These are phyloP conservation scores for Myioborus melanocephalus DNA, from an alignment of 2,797 vertebrate species.

Conservation along the genomic window DNA sequence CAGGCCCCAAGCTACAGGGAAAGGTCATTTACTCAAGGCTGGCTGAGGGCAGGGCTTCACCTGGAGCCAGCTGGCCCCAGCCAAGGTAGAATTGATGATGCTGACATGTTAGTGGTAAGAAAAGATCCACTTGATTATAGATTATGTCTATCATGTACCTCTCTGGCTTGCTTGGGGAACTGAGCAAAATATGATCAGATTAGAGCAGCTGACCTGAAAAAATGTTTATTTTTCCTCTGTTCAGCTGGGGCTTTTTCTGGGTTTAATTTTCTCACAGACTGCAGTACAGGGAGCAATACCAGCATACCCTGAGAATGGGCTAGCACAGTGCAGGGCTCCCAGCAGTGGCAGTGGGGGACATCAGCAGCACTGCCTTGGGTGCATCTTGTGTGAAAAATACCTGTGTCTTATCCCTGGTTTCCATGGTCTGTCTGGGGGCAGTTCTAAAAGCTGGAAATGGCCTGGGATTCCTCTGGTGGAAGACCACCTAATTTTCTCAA, in stretches of 20 bases:
- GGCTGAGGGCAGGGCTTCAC: not conserved
- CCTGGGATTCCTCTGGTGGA: not conserved
- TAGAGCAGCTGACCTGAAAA: not conserved
- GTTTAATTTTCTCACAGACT: not conserved
- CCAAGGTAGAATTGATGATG: not conserved
- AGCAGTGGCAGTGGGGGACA: no score
- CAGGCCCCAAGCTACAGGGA: not conserved
- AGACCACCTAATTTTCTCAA: not conserved
- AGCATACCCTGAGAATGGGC: fast-evolving
- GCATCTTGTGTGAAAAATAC: not conserved
- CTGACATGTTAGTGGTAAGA: not conserved
- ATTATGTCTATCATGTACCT: not conserved
- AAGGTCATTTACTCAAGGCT: not conserved
- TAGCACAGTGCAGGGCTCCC: not conserved
- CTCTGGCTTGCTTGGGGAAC: not conserved
- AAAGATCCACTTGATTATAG: not conserved
- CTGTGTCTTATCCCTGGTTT: not conserved
- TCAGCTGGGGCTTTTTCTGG: not conserved
- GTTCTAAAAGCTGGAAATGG: not conserved
- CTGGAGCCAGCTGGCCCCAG: not conserved
- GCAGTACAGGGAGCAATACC: not conserved
- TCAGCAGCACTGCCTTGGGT: not conserved
- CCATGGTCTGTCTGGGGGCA: not conserved
- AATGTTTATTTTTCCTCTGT: not conserved
- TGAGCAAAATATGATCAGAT: not conserved